These are phyloP conservation scores for Athetis lepigone DNA, from an alignment of 2,888 invertebrate genomes.

Conservation along the genomic window DNA sequence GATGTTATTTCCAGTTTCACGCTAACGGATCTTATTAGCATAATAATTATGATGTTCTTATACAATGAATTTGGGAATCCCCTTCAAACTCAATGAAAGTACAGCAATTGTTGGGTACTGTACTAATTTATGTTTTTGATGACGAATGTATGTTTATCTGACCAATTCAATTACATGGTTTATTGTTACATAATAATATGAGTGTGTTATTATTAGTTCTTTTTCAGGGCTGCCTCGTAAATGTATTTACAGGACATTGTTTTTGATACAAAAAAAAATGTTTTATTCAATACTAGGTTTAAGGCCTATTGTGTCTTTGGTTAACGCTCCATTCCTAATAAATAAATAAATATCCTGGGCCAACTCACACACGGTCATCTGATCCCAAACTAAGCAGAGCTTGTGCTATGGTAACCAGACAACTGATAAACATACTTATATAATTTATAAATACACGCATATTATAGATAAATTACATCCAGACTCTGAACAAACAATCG, in stretches of 20 bases:
- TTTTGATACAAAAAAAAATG: background rate
- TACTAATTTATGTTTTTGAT: slow-evolving; percentile 35
- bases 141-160: slow-evolving; percentile 45
- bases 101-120: slow-evolving; percentile 10
- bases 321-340: no score
- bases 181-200: slow-evolving; percentile 25
- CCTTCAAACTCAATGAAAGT: slow-evolving; percentile 20
- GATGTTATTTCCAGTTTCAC: background rate
- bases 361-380: no score
- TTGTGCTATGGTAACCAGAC: no score
- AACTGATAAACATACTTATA: no score
- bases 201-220: slow-evolving; percentile 46
- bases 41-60: slow-evolving; percentile 15
- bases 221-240: slow-evolving; percentile 42
- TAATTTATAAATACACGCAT: no score
- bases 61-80: slow-evolving; percentile 33
- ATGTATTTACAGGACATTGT: background rate
- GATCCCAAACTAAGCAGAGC: no score
- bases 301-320: background rate
- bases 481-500: no score
- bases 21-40: slow-evolving; percentile 10
- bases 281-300: no score
- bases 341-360: no score
- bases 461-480: no score
- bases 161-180: slow-evolving; percentile 56